Percentiles rank a stretch among this genome's conserved stretches.
phyloP scores from a whole-genome alignment of 2,113 vertebrate genomes.

The Martes martes region DNA sequence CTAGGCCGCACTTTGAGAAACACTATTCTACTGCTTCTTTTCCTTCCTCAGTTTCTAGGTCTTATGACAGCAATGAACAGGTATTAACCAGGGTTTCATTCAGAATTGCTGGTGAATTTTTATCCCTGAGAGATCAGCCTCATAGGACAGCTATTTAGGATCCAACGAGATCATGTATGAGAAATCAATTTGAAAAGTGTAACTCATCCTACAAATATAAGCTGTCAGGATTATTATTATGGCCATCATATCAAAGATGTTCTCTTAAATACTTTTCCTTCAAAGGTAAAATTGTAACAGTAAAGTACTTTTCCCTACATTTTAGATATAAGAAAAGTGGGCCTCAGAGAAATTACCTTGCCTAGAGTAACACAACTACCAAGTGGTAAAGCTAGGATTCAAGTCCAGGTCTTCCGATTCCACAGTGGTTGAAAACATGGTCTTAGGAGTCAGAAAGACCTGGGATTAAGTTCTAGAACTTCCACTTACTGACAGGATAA shows the following conservation, averaged over 20 bases:
- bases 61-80: not conserved
- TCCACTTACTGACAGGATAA: not conserved
- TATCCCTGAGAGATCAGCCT: not conserved
- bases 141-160: not conserved
- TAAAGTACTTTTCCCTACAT: not conserved
- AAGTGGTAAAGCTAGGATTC: not conserved
- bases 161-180: not conserved
- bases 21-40: not conserved
- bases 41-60: not conserved
- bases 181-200: not conserved
- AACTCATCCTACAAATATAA: not conserved
- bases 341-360: not conserved
- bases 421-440: not conserved
- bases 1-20: not conserved
- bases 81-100: not conserved
- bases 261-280: not conserved
- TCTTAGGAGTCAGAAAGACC: not conserved
- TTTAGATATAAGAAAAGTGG: slow-evolving; percentile 28
- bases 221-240: not conserved
- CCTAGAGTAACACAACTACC: not conserved
- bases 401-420: not conserved
- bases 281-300: not conserved
- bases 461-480: not conserved
- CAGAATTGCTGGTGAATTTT: not conserved
- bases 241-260: not conserved